Conservation (phyloP, 1,140 invertebrate species). For the Bombus difficillimus region DNA sequence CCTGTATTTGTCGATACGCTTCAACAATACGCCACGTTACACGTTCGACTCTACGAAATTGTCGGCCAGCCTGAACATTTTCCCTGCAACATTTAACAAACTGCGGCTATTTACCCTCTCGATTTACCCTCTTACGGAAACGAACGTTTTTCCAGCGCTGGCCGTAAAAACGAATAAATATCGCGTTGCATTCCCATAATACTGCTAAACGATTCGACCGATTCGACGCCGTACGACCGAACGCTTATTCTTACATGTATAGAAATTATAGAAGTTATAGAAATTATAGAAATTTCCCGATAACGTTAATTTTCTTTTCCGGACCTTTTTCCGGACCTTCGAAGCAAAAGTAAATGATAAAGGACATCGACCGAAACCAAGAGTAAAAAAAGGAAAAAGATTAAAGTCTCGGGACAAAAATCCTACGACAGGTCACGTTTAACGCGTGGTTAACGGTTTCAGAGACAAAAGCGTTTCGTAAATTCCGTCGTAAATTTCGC, state of each 20-base stretch:
- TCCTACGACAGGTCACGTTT: not conserved
- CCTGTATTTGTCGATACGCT: slow-evolving; percentile 40
- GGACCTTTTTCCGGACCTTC: no score
- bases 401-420: not conserved
- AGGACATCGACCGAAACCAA: rapidly evolving
- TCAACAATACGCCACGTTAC: slow-evolving; percentile 19
- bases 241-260: no score
- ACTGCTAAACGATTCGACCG: no score
- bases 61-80: slow-evolving; percentile 25
- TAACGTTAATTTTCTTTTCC: no score
- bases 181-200: no score
- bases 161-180: not conserved
- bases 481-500: not conserved
- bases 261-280: no score
- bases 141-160: not conserved
- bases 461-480: not conserved
- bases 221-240: no score
- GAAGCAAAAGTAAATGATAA: not conserved
- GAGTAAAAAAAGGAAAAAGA: no score
- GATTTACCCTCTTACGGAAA: not conserved
- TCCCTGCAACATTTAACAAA: slow-evolving; percentile 30
- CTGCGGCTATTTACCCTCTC: slow-evolving; percentile 25
- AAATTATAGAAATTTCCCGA: no score
- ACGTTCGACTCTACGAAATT: slow-evolving; percentile 25
- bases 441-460: not conserved